Base-by-base conservation (phyloP, 2,888 invertebrate species). In the Tyria jacobaeae region DNA sequence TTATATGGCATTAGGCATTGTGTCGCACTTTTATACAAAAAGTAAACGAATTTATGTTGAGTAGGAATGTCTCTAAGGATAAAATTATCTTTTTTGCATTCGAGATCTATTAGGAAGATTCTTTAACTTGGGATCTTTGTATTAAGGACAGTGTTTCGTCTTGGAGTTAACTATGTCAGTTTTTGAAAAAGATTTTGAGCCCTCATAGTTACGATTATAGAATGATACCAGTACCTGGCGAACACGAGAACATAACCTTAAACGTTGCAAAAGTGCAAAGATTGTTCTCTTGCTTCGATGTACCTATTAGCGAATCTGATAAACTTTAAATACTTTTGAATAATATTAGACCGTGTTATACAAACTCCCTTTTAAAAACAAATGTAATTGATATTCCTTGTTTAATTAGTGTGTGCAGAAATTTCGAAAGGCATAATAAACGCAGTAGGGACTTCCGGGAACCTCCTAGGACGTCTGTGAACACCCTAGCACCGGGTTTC, bases 291-390 rank as follows among this genome's bases (percentile, higher is more conserved):
- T n/a, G n/a, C n/a, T n/a, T n/a, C n/a, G n/a, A n/a, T n/a, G n/a
- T n/a, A n/a, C n/a, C n/a, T n/a, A n/a, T n/a, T n/a, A n/a, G n/a
- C n/a, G n/a, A n/a, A 17, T 12, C n/a, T 2, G 57, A 57, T 1
- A 47, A 37, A 27, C 49, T 57, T 0, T 37, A 57, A 37, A 57
- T 57, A 10, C 25, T 48, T 4, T n/a, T 57, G n/a, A n/a, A 57
- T 25, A 57, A 57, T n/a, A 57, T 49, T n/a, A 5, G 56, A 1
- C 56, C 56, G 0, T 57, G 56, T 25, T 57, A 57, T 9, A n/a
- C 56, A 5, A 47, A 17, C 15, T 17, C 47, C 0, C 10, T 47
- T 1, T 12, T 47, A 24, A 47, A 24, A 4, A 5, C 37, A 14
- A 37, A 37, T 4, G 37, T 31, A 2, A 2, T 31, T 7, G 27